These are phyloP conservation scores for Myioborus miniatus DNA, from an alignment of 2,797 vertebrate species.

Conservation along the genomic window DNA sequence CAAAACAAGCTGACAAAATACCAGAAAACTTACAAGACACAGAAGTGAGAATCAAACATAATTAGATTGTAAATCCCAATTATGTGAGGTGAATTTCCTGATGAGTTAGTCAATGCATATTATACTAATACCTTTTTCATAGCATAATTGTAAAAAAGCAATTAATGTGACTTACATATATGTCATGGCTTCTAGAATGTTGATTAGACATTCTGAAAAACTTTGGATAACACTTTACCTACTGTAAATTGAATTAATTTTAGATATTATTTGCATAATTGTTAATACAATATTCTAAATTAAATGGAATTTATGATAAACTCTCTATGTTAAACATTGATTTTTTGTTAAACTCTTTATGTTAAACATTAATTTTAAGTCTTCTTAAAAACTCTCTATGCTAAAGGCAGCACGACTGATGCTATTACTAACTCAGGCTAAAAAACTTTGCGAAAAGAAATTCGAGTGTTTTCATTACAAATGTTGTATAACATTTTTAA, in stretches of 20 bases:
- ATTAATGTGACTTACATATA: neutral
- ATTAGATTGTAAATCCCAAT: neutral
- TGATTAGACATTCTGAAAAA: neutral
- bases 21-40: neutral
- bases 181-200: neutral
- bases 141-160: neutral
- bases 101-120: neutral
- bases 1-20: neutral
- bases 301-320: neutral
- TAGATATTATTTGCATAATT: neutral
- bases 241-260: neutral
- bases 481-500: neutral
- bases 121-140: neutral
- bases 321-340: neutral
- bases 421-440: neutral
- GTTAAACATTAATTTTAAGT: neutral
- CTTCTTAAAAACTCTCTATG: neutral
- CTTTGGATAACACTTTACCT: neutral
- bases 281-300: neutral
- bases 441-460: neutral
- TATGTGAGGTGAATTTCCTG: neutral
- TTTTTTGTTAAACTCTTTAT: neutral
- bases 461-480: neutral
- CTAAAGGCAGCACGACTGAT: neutral
- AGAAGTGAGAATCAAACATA: neutral